Conservation (phyloP, 1,140 invertebrate species). For the Drosophila teissieri region DNA sequence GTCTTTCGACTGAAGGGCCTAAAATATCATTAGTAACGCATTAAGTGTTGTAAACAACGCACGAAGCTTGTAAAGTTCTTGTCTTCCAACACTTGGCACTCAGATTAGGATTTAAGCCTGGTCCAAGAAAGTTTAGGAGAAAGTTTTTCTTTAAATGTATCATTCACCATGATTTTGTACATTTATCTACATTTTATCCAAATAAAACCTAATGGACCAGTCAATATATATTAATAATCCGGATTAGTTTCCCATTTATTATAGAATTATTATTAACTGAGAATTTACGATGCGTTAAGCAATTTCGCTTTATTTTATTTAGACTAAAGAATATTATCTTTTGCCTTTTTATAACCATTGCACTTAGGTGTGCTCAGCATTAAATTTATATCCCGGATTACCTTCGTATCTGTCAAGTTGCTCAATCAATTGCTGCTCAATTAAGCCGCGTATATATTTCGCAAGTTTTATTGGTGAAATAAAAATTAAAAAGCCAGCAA, state of each 20-base stretch:
- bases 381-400: conserved; percentile 29
- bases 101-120: conserved; percentile 6
- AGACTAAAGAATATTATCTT: not conserved
- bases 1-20: conserved; percentile 25
- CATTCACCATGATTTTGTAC: not conserved
- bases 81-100: conserved; percentile 30
- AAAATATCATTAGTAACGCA: conserved; percentile 52
- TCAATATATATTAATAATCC: not conserved
- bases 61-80: conserved; percentile 40
- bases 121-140: conserved; percentile 8
- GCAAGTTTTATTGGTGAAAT: conserved; percentile 35
- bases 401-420: conserved; percentile 32
- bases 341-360: not conserved
- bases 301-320: not conserved
- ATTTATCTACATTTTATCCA: not conserved
- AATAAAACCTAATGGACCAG: not conserved
- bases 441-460: conserved; percentile 54
- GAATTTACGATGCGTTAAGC: conserved; percentile 1
- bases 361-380: conserved; percentile 1
- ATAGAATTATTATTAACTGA: not conserved
- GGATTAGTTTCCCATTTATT: no score
- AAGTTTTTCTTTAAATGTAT: conserved; percentile 3
- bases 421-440: conserved; percentile 58
- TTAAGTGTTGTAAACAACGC: conserved; percentile 39
- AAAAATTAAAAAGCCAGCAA: conserved; percentile 33